Conservation (phyloP, 2,888 invertebrate genomes). For the Tolmerus cingulatus region DNA sequence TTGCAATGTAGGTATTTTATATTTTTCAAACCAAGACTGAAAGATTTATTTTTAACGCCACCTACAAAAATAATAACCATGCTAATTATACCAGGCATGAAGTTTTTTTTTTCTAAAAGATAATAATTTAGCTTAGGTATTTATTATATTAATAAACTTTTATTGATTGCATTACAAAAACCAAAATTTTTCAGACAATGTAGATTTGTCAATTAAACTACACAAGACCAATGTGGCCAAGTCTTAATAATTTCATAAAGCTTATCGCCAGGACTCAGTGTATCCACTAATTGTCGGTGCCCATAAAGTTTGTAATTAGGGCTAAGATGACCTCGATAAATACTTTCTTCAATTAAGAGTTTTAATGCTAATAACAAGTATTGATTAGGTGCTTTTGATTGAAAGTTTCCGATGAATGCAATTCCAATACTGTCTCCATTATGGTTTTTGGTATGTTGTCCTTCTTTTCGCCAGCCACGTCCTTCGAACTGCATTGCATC, state of each 20-base stretch:
- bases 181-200: too few relatives aligned
- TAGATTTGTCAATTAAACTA: too few relatives aligned
- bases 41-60: too few relatives aligned
- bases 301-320: slow-evolving; percentile 73
- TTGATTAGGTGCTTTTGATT: slow-evolving; percentile 60
- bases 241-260: slow-evolving; percentile 71
- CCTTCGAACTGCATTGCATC: slow-evolving; percentile 60
- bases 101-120: too few relatives aligned
- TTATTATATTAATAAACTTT: too few relatives aligned
- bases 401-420: slow-evolving; percentile 55
- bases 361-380: slow-evolving; percentile 67
- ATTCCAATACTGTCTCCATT: slow-evolving; percentile 58
- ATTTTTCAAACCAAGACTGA: too few relatives aligned
- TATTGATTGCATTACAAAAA: too few relatives aligned
- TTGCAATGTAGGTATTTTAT: too few relatives aligned
- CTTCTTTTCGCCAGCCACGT: slow-evolving; percentile 57
- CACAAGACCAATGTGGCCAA: slow-evolving; percentile 58
- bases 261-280: slow-evolving; percentile 74
- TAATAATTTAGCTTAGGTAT: too few relatives aligned
- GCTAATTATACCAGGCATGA: too few relatives aligned
- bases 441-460: slow-evolving; percentile 58
- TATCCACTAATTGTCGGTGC: slow-evolving; percentile 72
- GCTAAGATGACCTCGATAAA: slow-evolving; percentile 68
- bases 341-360: slow-evolving; percentile 69
- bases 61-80: too few relatives aligned